phyloP scores from a whole-genome alignment of 2,888 invertebrate species.

The Limnephilus rhombicus region DNA sequence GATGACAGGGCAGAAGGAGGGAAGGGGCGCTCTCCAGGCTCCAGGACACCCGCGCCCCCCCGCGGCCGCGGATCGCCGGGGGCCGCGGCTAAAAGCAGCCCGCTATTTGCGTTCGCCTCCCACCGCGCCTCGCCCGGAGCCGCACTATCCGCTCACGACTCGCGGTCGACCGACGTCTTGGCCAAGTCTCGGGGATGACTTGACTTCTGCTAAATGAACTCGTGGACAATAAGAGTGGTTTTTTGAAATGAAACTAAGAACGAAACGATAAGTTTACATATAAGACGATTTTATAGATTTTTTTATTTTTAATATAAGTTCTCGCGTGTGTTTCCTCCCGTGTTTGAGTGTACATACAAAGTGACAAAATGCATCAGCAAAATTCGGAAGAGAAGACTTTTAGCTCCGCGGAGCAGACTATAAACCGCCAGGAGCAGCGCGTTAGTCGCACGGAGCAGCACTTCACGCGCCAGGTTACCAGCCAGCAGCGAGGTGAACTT shows the following conservation, averaged over 20 bases:
- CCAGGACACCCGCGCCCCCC: conserved; percentile 61
- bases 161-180: conserved; percentile 97
- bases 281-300: conserved; percentile 58
- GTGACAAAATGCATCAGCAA: conserved; percentile 85
- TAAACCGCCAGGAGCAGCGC: conserved; percentile 76
- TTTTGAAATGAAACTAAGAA: conserved; percentile 59
- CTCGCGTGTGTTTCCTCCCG: conserved; percentile 67
- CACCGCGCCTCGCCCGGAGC: conserved; percentile 52
- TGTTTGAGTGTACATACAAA: conserved; percentile 54
- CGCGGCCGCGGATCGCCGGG: conserved; percentile 54
- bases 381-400: conserved; percentile 72
- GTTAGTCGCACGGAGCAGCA: conserved; percentile 87
- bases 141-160: conserved; percentile 92
- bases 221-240: conserved; percentile 71
- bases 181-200: conserved; percentile 85
- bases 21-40: conserved; percentile 19
- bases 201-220: conserved; percentile 85
- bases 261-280: conserved; percentile 69
- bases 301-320: conserved; percentile 54
- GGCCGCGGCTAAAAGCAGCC: conserved; percentile 73
- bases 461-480: conserved; percentile 87
- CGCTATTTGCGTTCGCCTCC: conserved; percentile 75
- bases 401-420: conserved; percentile 73
- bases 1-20: conserved; percentile 60
- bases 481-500: conserved; percentile 84